Percentiles rank a stretch among this genome's conserved stretches.
Evolutionary conservation across 2,797 vertebrate genomes (phyloP).

Genomic region (Australoheros facetus): DNA sequence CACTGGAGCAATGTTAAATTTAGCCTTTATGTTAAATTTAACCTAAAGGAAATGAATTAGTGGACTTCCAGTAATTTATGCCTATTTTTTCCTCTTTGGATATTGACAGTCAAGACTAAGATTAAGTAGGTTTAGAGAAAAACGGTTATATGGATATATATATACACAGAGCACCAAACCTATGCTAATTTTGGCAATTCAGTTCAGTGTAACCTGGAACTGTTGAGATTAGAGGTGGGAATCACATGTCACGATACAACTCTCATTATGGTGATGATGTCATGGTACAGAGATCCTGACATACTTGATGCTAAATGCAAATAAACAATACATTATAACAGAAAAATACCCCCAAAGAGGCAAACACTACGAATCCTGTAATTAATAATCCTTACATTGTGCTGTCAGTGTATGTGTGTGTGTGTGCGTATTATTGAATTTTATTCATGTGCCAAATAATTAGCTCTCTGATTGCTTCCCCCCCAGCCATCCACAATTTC

Average conservation of each 20-base stretch:
- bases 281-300: neutral
- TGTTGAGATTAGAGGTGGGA: conserved; percentile 29
- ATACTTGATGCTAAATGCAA: neutral
- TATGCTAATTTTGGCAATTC: conserved; percentile 14
- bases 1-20: conserved; percentile 41
- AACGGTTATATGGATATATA: conserved; percentile 29
- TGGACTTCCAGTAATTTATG: conserved; percentile 51
- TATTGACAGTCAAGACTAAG: conserved; percentile 52
- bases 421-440: neutral
- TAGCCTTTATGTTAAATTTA: conserved; percentile 23
- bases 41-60: conserved; percentile 48
- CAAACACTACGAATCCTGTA: neutral
- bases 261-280: neutral
- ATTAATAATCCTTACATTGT: neutral
- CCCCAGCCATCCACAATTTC: neutral
- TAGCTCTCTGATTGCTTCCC: neutral
- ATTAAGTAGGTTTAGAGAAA: conserved; percentile 43
- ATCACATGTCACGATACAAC: neutral
- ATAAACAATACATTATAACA: neutral
- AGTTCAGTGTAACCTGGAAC: conserved; percentile 28
- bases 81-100: conserved; percentile 50
- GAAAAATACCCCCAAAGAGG: neutral
- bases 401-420: neutral
- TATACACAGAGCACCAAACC: conserved; percentile 7
- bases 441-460: neutral